Percentiles rank a stretch among this genome's conserved stretches.
Evolutionary conservation across 2,113 vertebrate genomes (phyloP).

Genomic region (Chinchilla lanigera): DNA sequence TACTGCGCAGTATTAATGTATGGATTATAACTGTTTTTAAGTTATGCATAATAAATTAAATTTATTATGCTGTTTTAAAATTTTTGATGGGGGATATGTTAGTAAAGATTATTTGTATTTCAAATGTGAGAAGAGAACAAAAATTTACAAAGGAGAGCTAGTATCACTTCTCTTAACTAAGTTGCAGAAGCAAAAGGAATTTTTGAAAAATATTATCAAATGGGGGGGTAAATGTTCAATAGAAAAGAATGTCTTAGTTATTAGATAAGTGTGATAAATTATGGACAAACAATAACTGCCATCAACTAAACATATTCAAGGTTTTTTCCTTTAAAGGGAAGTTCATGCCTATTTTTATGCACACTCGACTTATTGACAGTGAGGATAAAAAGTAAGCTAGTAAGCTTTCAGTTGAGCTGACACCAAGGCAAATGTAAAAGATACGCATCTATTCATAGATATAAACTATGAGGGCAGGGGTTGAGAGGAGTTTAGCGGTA

Average conservation of each 20-base stretch:
- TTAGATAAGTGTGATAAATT: not conserved
- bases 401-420: not conserved
- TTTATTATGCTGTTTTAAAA: not conserved
- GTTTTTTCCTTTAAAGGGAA: not conserved
- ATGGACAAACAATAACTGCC: not conserved
- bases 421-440: not conserved
- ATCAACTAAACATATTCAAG: not conserved
- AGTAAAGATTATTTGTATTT: constrained; percentile 26
- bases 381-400: not conserved
- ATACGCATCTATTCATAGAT: not conserved
- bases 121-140: not conserved
- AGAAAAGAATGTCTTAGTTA: not conserved
- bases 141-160: not conserved
- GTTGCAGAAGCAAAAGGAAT: not conserved
- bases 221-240: not conserved
- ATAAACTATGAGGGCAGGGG: not conserved
- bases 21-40: too few species aligned
- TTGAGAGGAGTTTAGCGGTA: not conserved
- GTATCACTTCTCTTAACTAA: not conserved
- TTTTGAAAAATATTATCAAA: not conserved
- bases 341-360: not conserved
- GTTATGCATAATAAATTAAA: too few species aligned
- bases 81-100: not conserved
- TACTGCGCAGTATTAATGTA: not conserved
- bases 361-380: not conserved